These are phyloP conservation scores for Sycobia sp. DNA, from an alignment of 1,140 invertebrate species.

Conservation along the genomic window DNA sequence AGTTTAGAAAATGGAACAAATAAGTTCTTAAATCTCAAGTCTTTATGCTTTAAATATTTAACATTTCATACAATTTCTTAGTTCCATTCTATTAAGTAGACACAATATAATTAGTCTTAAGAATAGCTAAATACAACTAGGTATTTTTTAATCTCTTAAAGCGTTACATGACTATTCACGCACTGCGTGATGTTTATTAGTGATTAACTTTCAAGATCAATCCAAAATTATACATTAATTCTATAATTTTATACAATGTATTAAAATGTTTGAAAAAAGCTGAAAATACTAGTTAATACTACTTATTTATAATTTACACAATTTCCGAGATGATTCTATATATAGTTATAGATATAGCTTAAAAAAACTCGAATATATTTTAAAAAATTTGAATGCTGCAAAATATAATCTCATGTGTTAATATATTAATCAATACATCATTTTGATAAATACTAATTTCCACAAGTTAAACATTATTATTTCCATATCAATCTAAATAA, in stretches of 20 bases:
- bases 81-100: constrained; percentile 12
- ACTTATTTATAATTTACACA: constrained; percentile 21
- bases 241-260: neutral
- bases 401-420: constrained; percentile 2
- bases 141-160: constrained; percentile 10
- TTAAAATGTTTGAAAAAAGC: too few species aligned
- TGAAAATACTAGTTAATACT: constrained; percentile 8
- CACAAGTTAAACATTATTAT: constrained; percentile 15
- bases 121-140: constrained; percentile 21
- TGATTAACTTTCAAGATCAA: neutral
- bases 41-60: too few species aligned
- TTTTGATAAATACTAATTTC: neutral
- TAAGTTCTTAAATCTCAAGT: too few species aligned
- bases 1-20: too few species aligned
- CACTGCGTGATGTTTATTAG: constrained; percentile 22
- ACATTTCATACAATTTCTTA: too few species aligned
- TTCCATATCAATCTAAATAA: neutral
- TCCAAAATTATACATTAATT: constrained; percentile 6
- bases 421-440: too few species aligned
- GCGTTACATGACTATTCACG: constrained; percentile 28
- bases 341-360: neutral
- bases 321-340: neutral
- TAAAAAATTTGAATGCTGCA: neutral
- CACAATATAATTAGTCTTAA: constrained; percentile 12
- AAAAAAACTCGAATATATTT: neutral